Base-by-base conservation (phyloP, 2,113 vertebrate species). In the Crotophaga sulcirostris region DNA sequence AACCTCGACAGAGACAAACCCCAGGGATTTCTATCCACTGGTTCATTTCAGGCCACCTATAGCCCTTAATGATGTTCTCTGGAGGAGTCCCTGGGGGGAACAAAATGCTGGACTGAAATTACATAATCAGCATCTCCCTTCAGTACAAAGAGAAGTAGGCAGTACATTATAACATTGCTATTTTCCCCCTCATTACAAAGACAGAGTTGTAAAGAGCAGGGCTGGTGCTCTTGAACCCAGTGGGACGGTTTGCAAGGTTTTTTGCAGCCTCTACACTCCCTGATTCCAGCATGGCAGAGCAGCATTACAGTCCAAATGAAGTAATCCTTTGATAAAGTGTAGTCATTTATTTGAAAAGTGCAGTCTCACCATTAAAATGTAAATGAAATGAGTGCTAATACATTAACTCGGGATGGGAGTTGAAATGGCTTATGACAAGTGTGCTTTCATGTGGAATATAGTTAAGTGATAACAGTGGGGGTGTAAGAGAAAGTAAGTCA, bases 281-380 rank as follows among this genome's bases (percentile, higher is more conserved):
- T 0, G 17, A 73, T 89, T 97, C 94, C 95, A 4, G 2, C 92
- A 47, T 7, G 49, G 90, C 93, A 83, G 66, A 89, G 89, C 45
- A 5, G 74, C 87, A 38, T 90, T 82, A 68, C 69, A 81, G 96
- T 77, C 82, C 78, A 87, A 93, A 91, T 93, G 93, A 96, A 97
- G 95, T 94, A 97, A 97, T 97, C 97, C 96, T 97, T 87, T 97
- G 97, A 97, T 96, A 94, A 96, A 97, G 94, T 91, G 76, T 93
- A 95, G 86, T 90, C 96, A 96, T 97, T 98, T 96, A 92, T 95
- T 83, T 95, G 94, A 97, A 92, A 97, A 97, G 96, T 95, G 77
- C 87, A 97, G 96, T 92, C 94, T 96, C 1, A 1, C 94, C 97
- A 98, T 98, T 97, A 97, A 97, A 97, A 98, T 98, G 97, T 97